These are phyloP conservation scores for Orthosia gracilis DNA, from an alignment of 2,888 invertebrate genomes.

Conservation along the genomic window DNA sequence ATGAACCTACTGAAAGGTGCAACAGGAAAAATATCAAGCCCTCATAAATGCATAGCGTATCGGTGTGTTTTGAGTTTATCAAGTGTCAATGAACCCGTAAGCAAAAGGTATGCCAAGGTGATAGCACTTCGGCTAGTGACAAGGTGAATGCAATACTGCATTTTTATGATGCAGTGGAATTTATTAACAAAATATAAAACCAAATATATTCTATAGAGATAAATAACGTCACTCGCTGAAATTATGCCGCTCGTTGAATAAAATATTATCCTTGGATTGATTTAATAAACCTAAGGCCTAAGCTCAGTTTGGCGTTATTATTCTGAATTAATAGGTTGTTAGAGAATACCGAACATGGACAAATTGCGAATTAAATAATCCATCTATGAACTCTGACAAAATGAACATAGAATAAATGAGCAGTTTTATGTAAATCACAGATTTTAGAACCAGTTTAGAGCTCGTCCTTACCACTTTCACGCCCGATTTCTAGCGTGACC, in stretches of 20 bases:
- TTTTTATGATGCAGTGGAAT: constrained; percentile 25
- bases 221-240: constrained; percentile 20
- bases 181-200: constrained; percentile 12
- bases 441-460: constrained; percentile 81
- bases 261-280: constrained; percentile 40
- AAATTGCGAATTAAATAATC: constrained; percentile 62
- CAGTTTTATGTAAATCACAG: constrained; percentile 80
- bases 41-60: constrained; percentile 19
- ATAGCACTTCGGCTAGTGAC: constrained; percentile 78
- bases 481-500: constrained; percentile 82
- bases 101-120: constrained; percentile 84
- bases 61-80: constrained; percentile 73
- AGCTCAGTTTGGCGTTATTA: constrained; percentile 38
- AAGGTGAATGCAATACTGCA: constrained; percentile 68
- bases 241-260: constrained; percentile 39
- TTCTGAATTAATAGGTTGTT: constrained; percentile 37
- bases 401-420: constrained; percentile 70
- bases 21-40: constrained; percentile 33
- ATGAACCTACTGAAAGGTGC: constrained; percentile 1
- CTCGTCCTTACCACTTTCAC: constrained; percentile 85
- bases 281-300: constrained; percentile 23
- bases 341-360: constrained; percentile 47
- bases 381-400: constrained; percentile 64
- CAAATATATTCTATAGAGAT: constrained; percentile 13
- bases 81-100: constrained; percentile 82